A percentile compares a stretch with the other conserved stretches of the same genome.
Evolutionary conservation across 1,140 invertebrate genomes (phyloP).

Genomic region (Cyclargus thomasi): DNA sequence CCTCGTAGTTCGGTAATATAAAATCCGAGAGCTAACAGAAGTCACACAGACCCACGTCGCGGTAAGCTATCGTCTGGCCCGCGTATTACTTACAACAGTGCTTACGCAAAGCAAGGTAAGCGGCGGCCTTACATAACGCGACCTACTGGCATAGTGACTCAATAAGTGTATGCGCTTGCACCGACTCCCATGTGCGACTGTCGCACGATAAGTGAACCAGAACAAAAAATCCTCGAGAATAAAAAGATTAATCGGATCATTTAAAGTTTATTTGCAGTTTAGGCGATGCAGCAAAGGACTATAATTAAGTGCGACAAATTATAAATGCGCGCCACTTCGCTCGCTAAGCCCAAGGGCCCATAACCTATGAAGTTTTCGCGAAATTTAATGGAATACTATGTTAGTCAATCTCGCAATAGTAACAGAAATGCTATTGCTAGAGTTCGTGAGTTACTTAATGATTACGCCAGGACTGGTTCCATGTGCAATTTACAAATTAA

Average conservation of each 20-base stretch:
- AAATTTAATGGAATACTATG: neutral
- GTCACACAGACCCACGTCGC: slow-evolving; percentile 20
- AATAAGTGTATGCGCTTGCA: slow-evolving; percentile 52
- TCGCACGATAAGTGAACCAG: neutral
- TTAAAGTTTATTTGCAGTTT: neutral
- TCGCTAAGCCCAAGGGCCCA: too few relatives aligned
- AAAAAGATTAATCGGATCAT: neutral
- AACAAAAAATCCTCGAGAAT: neutral
- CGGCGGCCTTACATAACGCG: slow-evolving; percentile 56
- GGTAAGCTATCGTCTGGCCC: slow-evolving; percentile 43
- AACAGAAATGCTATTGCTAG: neutral
- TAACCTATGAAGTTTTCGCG: too few relatives aligned
- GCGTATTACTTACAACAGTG: slow-evolving; percentile 49
- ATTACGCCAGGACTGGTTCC: neutral
- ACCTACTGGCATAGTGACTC: slow-evolving; percentile 68
- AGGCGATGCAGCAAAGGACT: too few relatives aligned
- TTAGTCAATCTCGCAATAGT: neutral
- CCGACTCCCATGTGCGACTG: slow-evolving; percentile 38
- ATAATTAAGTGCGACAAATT: too few relatives aligned
- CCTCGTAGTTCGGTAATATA: neutral
- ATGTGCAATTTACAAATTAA: neutral
- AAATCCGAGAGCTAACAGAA: slow-evolving; percentile 16
- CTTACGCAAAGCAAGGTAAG: slow-evolving; percentile 64
- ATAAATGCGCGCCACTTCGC: too few relatives aligned
- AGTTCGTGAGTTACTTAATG: neutral